These are phyloP conservation scores for Triplophysa dalaica DNA, from an alignment of 2,113 vertebrate species.

Conservation along the genomic window DNA sequence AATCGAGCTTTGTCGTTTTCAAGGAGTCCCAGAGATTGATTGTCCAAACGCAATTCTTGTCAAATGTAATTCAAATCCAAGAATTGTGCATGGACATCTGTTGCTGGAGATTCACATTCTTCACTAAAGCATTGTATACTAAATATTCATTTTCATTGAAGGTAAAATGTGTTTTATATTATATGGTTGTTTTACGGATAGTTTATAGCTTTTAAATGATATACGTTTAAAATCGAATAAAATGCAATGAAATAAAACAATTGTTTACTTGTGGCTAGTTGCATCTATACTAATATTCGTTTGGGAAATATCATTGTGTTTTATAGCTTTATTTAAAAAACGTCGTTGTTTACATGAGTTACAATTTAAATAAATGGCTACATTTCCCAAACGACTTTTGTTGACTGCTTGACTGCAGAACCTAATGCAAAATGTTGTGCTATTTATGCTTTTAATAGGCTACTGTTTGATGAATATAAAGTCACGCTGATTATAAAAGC, in stretches of 20 bases:
- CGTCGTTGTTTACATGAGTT: background rate
- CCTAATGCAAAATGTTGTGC: constrained; percentile 1
- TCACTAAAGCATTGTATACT: constrained; percentile 28
- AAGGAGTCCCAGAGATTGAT: constrained; percentile 90
- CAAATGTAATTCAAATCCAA: constrained; percentile 88
- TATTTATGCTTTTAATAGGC: background rate
- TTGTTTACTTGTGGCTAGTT: background rate
- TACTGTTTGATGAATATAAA: constrained; percentile 8
- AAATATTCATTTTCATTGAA: constrained; percentile 10
- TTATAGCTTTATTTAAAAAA: background rate
- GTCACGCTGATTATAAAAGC: constrained; percentile 38
- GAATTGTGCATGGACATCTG: constrained; percentile 99
- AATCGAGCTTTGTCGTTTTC: constrained; percentile 9
- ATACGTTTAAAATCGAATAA: background rate
- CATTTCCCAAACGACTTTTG: constrained; percentile 18
- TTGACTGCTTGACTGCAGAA: background rate
- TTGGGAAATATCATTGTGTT: background rate
- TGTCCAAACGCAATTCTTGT: constrained; percentile 99
- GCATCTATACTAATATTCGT: background rate
- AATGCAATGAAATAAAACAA: constrained; percentile 19
- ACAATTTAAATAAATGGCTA: no score
- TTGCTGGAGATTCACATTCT: constrained; percentile 86
- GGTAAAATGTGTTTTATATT: background rate
- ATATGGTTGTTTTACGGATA: background rate
- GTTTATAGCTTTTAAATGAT: background rate